phyloP scores from a whole-genome alignment of 2,888 invertebrate genomes.

The Linnaemya tessellans region DNA sequence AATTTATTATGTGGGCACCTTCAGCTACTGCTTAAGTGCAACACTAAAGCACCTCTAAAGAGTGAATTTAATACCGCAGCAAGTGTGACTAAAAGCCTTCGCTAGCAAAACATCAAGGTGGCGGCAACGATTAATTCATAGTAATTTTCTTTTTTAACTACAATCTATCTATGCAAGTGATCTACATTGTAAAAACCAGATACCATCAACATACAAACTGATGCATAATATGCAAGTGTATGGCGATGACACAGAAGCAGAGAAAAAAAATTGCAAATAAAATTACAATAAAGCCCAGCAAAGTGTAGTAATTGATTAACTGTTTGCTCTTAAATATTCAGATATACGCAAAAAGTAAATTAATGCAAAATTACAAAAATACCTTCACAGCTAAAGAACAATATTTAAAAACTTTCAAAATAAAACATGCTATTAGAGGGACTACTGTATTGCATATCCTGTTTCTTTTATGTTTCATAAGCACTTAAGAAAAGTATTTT shows the following conservation, averaged over 20 bases:
- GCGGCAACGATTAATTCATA: constrained; percentile 40
- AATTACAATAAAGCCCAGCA: not conserved
- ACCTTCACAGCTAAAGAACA: not conserved
- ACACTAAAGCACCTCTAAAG: constrained; percentile 56
- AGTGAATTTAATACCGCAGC: constrained; percentile 28
- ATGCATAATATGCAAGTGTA: not conserved
- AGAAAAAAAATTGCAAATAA: not conserved
- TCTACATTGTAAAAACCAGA: constrained; percentile 56
- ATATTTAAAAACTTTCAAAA: not conserved
- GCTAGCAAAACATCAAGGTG: constrained; percentile 43
- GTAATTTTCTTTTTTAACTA: constrained; percentile 50
- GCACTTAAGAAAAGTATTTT: constrained; percentile 51
- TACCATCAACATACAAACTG: constrained; percentile 26
- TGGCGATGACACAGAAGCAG: not conserved
- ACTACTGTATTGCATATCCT: constrained; percentile 5
- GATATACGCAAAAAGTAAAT: not conserved
- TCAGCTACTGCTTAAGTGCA: constrained; percentile 56
- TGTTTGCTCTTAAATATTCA: not conserved
- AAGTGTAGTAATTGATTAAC: not conserved
- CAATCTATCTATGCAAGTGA: constrained; percentile 65
- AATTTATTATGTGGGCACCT: constrained; percentile 53
- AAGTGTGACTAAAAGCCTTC: constrained; percentile 13
- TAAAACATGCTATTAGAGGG: not conserved
- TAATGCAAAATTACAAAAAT: too few relatives aligned
- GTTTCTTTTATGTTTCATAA: constrained; percentile 24